Base-by-base conservation (phyloP, 2,888 invertebrate species). In the Tinea semifulvella region DNA sequence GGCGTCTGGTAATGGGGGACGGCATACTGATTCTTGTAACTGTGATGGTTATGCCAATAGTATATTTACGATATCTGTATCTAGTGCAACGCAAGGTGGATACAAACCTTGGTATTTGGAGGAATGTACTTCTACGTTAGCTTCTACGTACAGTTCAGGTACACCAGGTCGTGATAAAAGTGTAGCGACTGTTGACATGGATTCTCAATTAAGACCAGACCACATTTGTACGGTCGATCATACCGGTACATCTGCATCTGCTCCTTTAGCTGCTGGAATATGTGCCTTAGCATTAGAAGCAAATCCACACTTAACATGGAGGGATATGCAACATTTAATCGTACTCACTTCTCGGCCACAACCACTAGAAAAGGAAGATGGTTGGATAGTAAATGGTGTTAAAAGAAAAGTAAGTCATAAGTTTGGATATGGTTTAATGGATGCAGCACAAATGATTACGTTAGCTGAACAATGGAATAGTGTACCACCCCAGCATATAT, bases 31-130 rank as follows among this genome's bases (percentile, higher is more conserved):
- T 69, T 96, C 95, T 4, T 99, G 99, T 74, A 98, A 98, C 73
- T 98, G 98, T 77, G 99, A 99, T 72, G 99, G 99, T 42, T 99
- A 99, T 74, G 98, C 98, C 28, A 99, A 98, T 76, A 96, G 96
- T 62, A 97, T 98, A 67, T 99, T 97, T 73, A 99, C 99, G 2
- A 85, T 99, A 53, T 97, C 97, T 53, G 96, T 99, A 65, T 97
- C 97, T 45, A 96, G 97, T 66, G 97, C 97, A 4, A 97, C 98
- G 0, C 95, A 98, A 82, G 91, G 93, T 56, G 95, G 96, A 68
- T 88, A 77, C 64, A 96, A 97, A 65, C 98, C 98, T 0, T 99
- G 98, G 98, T 99, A 99, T 72, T 85, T 98, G 57, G 99, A 99
- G 76, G 97, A 98, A 70, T 99, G 99, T 66, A 96, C 98, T 1